Conservation (phyloP, 1,140 invertebrate genomes). For the Orchestia grillus region DNA sequence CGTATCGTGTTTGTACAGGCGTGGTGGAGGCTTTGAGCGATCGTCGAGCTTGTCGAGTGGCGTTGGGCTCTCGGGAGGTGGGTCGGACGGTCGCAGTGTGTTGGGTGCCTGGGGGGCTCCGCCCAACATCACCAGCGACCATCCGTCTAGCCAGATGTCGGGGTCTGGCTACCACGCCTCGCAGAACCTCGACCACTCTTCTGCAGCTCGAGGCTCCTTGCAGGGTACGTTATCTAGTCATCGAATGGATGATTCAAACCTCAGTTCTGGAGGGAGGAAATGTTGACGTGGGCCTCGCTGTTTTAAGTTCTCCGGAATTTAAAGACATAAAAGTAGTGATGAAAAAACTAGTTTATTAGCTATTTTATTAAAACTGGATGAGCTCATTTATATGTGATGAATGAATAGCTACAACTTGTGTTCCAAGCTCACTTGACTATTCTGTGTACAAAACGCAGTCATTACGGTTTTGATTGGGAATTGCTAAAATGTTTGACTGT, state of each 20-base stretch:
- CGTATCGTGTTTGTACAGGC: neutral
- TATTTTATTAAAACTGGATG: no score
- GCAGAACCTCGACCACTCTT: conserved; percentile 23
- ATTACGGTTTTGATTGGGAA: no score
- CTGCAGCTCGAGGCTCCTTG: conserved; percentile 41
- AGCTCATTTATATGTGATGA: no score
- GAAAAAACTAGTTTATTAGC: no score
- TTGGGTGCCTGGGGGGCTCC: conserved; percentile 39
- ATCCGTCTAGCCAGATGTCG: conserved; percentile 23
- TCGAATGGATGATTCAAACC: neutral
- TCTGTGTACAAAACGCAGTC: no score
- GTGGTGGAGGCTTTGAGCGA: conserved; percentile 56
- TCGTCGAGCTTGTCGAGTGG: conserved; percentile 52
- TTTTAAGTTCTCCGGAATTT: no score
- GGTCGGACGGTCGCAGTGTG: conserved; percentile 54
- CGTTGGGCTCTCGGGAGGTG: conserved; percentile 58
- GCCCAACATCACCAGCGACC: conserved; percentile 38
- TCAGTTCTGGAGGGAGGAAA: neutral
- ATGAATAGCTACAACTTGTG: no score
- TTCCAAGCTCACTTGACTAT: no score
- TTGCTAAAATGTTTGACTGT: no score
- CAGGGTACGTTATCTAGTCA: neutral
- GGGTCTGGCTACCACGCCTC: conserved; percentile 41
- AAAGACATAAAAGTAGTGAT: no score
- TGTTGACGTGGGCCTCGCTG: neutral